Evolutionary conservation across 2,797 vertebrate species (phyloP).

Genomic region (Neosalanx taihuensis): DNA sequence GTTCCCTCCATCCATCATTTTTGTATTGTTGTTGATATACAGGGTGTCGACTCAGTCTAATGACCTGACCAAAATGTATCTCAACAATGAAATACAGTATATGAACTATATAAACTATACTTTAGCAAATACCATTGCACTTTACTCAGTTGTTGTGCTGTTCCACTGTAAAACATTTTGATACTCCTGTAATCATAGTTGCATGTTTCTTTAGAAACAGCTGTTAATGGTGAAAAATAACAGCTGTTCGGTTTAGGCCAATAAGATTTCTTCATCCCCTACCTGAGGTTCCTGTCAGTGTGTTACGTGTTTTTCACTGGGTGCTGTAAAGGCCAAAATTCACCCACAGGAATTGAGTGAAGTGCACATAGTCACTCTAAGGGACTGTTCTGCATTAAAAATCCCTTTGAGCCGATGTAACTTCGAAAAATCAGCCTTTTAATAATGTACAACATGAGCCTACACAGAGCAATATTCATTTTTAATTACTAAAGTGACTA

Average conservation of each 20-base stretch:
- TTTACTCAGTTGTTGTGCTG: neutral
- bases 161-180: conserved; percentile 16
- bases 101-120: no score
- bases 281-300: conserved; percentile 46
- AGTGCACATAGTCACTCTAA: conserved; percentile 82
- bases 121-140: no score
- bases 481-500: conserved; percentile 99
- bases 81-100: no score
- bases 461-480: conserved; percentile 97
- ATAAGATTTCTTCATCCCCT: neutral
- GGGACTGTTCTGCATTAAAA: conserved; percentile 96
- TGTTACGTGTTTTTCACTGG: conserved; percentile 75
- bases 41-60: neutral
- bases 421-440: conserved; percentile 86
- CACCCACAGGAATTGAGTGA: conserved; percentile 87
- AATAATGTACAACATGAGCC: conserved; percentile 96
- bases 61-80: neutral
- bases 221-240: conserved; percentile 17
- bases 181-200: neutral
- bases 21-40: no score
- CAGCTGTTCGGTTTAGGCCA: neutral
- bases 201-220: conserved; percentile 19
- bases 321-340: conserved; percentile 84
- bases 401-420: conserved; percentile 95
- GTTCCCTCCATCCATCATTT: no score